These are phyloP conservation scores for Teinopalpus imperialis DNA, from an alignment of 2,888 invertebrate species.

Conservation along the genomic window DNA sequence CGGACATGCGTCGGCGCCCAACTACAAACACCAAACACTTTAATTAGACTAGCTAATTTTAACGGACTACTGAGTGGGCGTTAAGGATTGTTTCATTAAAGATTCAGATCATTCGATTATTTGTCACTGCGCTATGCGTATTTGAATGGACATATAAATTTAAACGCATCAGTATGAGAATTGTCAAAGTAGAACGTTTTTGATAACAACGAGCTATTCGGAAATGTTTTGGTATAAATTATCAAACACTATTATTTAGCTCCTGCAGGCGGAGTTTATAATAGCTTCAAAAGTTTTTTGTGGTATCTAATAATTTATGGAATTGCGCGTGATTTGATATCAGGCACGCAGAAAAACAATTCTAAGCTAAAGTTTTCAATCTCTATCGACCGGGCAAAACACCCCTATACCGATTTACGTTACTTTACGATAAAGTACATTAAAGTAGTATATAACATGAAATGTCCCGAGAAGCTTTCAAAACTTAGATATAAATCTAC, in stretches of 20 bases:
- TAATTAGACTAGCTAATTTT: conserved; percentile 60
- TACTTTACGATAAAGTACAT: conserved; percentile 18
- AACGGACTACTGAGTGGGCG: conserved; percentile 45
- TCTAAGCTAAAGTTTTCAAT: conserved; percentile 52
- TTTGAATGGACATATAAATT: conserved; percentile 18
- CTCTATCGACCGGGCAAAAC: conserved; percentile 36
- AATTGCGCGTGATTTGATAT: conserved; percentile 46
- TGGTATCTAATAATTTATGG: conserved; percentile 52
- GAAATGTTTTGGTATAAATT: conserved; percentile 28
- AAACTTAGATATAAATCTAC: conserved; percentile 33
- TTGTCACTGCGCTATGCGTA: conserved; percentile 22
- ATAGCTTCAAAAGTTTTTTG: conserved; percentile 54
- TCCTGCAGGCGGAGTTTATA: conserved; percentile 36
- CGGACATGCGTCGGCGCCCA: conserved; percentile 46
- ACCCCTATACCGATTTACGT: conserved; percentile 21
- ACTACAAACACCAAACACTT: conserved; percentile 39
- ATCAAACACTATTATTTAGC: conserved; percentile 40
- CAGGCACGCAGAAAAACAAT: conserved; percentile 57
- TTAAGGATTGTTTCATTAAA: conserved; percentile 35
- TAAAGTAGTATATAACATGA: conserved; percentile 20
- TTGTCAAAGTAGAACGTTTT: conserved; percentile 2
- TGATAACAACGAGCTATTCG: conserved; percentile 1
- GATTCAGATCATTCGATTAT: conserved; percentile 22
- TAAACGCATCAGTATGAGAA: conserved; percentile 17
- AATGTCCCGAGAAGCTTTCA: conserved; percentile 11